Base-by-base conservation (phyloP, 2,888 invertebrate species). In the Notodonta ziczac region DNA sequence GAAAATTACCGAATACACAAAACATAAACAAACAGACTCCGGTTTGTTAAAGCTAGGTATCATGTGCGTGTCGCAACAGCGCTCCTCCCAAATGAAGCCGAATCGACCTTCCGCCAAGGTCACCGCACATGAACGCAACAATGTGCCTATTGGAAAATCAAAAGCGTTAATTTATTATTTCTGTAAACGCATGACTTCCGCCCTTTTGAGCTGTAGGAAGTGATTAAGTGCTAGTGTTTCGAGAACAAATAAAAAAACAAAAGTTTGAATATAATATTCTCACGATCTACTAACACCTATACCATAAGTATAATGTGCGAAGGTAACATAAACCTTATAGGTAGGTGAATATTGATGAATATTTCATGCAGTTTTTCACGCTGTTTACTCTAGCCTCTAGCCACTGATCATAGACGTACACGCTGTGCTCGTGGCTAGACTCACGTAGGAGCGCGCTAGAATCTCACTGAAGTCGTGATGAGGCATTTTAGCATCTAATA, bases 171-270 rank as follows among this genome's bases (percentile, higher is more conserved):
- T 90, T 88, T 89, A 88, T 88, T 91, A 89, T 87, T 88, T 87
- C 81, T 88, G 82, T 88, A 87, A 89, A 86, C 83, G 83, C 88
- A 87, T 79, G 86, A 88, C 90, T 93, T 92, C 93, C 93, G 91
- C 91, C 88, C 90, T 91, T 79, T 90, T 86, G 85, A 84, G 82
- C 83, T 88, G 88, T 91, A 91, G 91, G 92, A 92, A 93, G 90
- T 89, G 91, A 92, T 92, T 91, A 88, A 87, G 83, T 87, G 83
- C 77, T 84, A 24, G 14, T 56, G 82, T 69, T 85, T 83, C 79
- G 78, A 85, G 89, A 87, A 24, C 24, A 24, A 24, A 24, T 24
- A 90, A 90, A 76, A 76, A 82, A 86, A 88, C 85, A 87, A 88
- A 86, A 86, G 80, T 87, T 88, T 81, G 81, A 82, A 81, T 80